phyloP scores from a whole-genome alignment of 2,888 invertebrate genomes.

The Cephus pygmeus region DNA sequence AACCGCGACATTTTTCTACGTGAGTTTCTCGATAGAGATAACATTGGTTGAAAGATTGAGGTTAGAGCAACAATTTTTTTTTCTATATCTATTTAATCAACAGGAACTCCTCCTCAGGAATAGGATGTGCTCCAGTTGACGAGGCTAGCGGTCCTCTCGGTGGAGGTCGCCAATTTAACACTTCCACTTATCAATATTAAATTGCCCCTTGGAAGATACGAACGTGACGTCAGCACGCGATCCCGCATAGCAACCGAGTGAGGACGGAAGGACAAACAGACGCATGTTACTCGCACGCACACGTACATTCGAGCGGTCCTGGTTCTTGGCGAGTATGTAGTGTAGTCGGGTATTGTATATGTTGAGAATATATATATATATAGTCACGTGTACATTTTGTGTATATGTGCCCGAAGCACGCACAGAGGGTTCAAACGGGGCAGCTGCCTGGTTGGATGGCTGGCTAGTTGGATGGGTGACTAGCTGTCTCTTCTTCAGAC shows the following conservation, averaged over 20 bases:
- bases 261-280: constrained; percentile 47
- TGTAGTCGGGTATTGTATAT: background rate
- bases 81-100: background rate
- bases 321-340: constrained; percentile 7
- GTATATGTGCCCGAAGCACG: background rate
- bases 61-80: background rate
- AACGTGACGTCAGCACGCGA: constrained; percentile 51
- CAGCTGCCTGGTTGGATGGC: constrained; percentile 15
- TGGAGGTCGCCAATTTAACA: constrained; percentile 29
- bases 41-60: background rate
- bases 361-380: background rate
- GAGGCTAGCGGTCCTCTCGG: constrained; percentile 2
- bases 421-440: constrained; percentile 21
- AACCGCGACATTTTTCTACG: background rate
- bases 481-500: background rate
- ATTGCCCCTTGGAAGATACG: constrained; percentile 47
- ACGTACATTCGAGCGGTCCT: background rate
- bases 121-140: constrained; percentile 6
- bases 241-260: constrained; percentile 58
- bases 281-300: constrained; percentile 10
- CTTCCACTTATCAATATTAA: constrained; percentile 59
- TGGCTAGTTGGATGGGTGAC: background rate
- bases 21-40: background rate
- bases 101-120: background rate
- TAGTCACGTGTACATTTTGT: background rate